These are phyloP conservation scores for Albula glossodonta DNA, from an alignment of 2,113 vertebrate genomes.

Conservation along the genomic window DNA sequence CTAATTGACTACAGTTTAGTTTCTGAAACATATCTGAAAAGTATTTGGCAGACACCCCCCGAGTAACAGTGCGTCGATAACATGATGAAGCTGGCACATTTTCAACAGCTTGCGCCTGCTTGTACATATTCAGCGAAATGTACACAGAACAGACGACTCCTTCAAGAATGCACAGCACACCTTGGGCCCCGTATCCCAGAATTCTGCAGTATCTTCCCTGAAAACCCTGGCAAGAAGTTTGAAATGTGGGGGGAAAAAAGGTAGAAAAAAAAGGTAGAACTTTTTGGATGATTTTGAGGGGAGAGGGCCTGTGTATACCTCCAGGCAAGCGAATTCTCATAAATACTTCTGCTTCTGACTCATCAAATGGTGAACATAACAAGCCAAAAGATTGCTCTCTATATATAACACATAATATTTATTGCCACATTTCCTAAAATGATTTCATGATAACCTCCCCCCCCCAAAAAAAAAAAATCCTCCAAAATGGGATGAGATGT, in stretches of 20 bases:
- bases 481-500: neutral
- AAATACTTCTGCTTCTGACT: conserved; percentile 51
- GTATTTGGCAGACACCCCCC: neutral
- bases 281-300: conserved; percentile 44
- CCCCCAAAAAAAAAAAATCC: conserved; percentile 34
- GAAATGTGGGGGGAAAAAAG: conserved; percentile 29
- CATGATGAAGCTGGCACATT: neutral
- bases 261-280: conserved; percentile 29
- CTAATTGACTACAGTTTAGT: conserved; percentile 56
- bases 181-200: neutral
- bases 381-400: conserved; percentile 2
- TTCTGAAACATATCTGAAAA: conserved; percentile 18
- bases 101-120: neutral
- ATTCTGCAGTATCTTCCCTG: neutral
- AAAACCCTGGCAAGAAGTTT: conserved; percentile 27
- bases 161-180: neutral
- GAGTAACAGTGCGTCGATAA: conserved; percentile 1
- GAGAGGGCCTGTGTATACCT: conserved; percentile 42
- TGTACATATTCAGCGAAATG: conserved; percentile 8
- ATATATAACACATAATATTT: neutral
- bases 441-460: conserved; percentile 58
- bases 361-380: conserved; percentile 58
- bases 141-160: neutral
- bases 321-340: conserved; percentile 46
- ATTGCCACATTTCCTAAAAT: conserved; percentile 59